Conservation (phyloP, 2,113 vertebrate genomes). For the Progne subis region DNA sequence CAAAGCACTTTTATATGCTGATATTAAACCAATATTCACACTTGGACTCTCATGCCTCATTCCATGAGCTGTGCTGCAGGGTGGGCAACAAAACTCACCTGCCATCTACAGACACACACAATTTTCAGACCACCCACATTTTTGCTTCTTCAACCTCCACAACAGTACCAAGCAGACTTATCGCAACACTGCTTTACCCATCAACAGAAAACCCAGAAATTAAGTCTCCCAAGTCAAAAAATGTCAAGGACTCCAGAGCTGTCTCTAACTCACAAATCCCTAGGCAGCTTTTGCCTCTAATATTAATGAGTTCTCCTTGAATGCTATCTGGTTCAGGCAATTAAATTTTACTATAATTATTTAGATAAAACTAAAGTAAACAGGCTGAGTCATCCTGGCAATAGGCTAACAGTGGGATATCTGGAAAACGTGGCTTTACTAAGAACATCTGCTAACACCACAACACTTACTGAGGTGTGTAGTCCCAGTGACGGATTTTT, state of each 20-base stretch:
- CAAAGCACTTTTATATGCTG: background rate
- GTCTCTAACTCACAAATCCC: background rate
- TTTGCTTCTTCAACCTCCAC: background rate
- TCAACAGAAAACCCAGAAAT: background rate
- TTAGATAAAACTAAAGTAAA: slow-evolving; percentile 58
- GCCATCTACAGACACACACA: background rate
- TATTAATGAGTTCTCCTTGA: slow-evolving; percentile 57
- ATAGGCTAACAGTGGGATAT: background rate
- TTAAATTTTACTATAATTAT: slow-evolving; percentile 56
- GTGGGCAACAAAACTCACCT: background rate
- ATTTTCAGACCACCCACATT: background rate
- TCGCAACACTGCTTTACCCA: background rate
- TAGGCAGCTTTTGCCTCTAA: slow-evolving; percentile 10
- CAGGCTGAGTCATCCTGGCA: slow-evolving; percentile 48
- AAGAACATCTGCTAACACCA: slow-evolving; percentile 34
- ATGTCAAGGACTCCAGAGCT: background rate
- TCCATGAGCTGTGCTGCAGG: background rate
- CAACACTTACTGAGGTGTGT: slow-evolving; percentile 8
- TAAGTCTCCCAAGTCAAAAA: background rate
- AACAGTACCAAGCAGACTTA: background rate
- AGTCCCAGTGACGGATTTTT: background rate
- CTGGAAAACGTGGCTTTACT: slow-evolving; percentile 10
- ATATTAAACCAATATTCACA: background rate
- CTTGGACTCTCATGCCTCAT: background rate
- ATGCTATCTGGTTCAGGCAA: slow-evolving; percentile 19